Base-by-base conservation (phyloP, 2,113 vertebrate species). In the Psettodes erumei region DNA sequence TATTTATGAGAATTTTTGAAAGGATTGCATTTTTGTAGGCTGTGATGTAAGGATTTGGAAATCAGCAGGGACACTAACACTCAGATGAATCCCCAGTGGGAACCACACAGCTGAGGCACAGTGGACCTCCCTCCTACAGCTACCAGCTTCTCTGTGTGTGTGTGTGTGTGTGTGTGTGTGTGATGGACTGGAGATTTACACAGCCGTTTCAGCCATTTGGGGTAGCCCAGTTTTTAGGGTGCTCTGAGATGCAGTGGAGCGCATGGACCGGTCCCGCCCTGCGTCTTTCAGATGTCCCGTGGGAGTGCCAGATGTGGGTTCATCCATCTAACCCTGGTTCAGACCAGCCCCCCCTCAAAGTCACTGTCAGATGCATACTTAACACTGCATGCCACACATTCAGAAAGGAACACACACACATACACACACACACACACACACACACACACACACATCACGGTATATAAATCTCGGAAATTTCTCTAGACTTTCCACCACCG, bases 241-340 rank as follows among this genome's bases (percentile, higher is more conserved):
- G 80, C 85, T 85, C 47, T 88, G 75, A 91, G 88, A 84, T 78
- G 85, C 88, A 92, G 28, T 90, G 91, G 88, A 93, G 89, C 89
- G 89, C 85, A 88, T 70, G 58, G 84, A 76, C 54, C 51, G 4
- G 76, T 66, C 86, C 83, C 82, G 83, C 91, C 91, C 89, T 81
- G 67, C 15, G 73, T 81, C 90, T 88, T 92, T 93, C 88, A 90
- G 75, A 84, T 70, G 80, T 82, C 90, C 88, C 89, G 38, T 86
- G 89, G 88, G 86, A 88, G 89, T 84, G 88, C 91, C 92, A 93
- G 89, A 93, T 93, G 90, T 89, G 83, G 80, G 89, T 85, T 91
- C 89, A 90, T 91, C 90, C 81, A 85, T 93, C 90, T 86, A 80
- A 45, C 61, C 74, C 64, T 38, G 50, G 63, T 71, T 90, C 85